Base-by-base conservation (phyloP, 2,888 invertebrate species). In the Cerastis rubricosa region DNA sequence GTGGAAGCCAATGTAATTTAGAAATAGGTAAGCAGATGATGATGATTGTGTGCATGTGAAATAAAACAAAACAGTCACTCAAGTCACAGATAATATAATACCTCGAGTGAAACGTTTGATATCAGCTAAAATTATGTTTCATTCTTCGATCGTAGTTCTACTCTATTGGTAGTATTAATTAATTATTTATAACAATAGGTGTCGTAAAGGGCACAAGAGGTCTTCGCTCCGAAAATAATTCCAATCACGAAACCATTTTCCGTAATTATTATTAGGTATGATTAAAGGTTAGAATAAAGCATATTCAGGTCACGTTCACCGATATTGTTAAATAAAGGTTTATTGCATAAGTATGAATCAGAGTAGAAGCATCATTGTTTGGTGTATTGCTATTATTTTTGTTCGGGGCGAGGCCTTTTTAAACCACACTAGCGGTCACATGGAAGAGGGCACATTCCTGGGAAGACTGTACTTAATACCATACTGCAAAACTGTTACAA, bases 211-310 rank as follows among this genome's bases (percentile, higher is more conserved):
- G 19, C 17, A 40, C 35, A 35, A 25, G 25, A 40, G 71, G 35
- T 11, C 22, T 40, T 71, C 17, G 19, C 43, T 40, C 51, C n/a
- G 29, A 63, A 25, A 64, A 65, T 78, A 78, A 78, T 35, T 65
- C 65, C 22, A 49, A 49, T 51, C 81, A 78, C 57, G 49, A 35
- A 81, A n/a, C 43, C 43, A 59, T 73, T 81, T 49, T 25, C 7
- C 22, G 49, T 80, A n/a, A 57, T 43, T 79, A 22, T 68, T 76
- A 76, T 65, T 57, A 43, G 64, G n/a, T 64, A 74, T 64, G 45
- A 64, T 54, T 64, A 47, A 47, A 64, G 59, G 40, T 57, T 29
- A 59, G n/a, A 7, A 40, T 57, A 35, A 7, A 35, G 9, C 12
- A 51, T 61, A 75, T 77, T 51, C 47, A 17, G 19, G 71, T 29